Conservation (phyloP, 2,888 invertebrate species). For the Agonopterix subpropinquella region DNA sequence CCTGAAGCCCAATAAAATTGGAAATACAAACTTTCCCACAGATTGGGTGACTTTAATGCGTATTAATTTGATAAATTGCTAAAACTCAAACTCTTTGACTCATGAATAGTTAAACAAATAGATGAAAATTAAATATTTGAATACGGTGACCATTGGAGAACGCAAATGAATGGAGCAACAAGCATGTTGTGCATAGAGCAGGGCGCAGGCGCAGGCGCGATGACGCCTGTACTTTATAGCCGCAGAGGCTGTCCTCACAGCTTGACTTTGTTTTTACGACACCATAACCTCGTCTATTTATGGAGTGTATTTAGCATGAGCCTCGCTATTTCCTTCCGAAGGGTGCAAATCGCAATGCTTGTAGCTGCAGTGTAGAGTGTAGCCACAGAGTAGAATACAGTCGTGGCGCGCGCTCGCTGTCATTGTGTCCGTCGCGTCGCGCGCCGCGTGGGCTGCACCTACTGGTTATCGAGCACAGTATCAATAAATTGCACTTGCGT, state of each 20-base stretch:
- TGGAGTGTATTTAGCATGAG: slow-evolving; percentile 62
- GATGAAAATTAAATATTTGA: no score
- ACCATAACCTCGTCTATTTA: slow-evolving; percentile 64
- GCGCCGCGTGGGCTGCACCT: slow-evolving; percentile 62
- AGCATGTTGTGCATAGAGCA: slow-evolving; percentile 1
- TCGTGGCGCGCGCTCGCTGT: slow-evolving; percentile 30
- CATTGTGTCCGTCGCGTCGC: slow-evolving; percentile 32
- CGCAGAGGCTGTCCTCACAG: slow-evolving; percentile 54
- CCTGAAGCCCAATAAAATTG: slow-evolving; percentile 32
- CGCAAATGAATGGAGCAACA: not conserved
- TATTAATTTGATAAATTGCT: not conserved
- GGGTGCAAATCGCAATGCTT: slow-evolving; percentile 41
- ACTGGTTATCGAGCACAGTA: slow-evolving; percentile 66
- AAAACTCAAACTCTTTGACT: not conserved
- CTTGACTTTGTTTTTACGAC: slow-evolving; percentile 70
- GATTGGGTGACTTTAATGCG: slow-evolving; percentile 27
- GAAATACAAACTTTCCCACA: slow-evolving; percentile 47
- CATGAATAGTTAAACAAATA: not conserved
- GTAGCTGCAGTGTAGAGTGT: not conserved
- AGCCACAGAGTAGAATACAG: no score
- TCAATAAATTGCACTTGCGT: slow-evolving; percentile 72
- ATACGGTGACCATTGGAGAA: not conserved
- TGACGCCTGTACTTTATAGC: slow-evolving; percentile 51
- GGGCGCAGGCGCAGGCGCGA: slow-evolving; percentile 34
- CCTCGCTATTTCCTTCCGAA: slow-evolving; percentile 54